Percentiles rank a stretch among this genome's conserved stretches.
phyloP scores from a whole-genome alignment of 2,797 vertebrate species.

The Adelosebastes latens region DNA sequence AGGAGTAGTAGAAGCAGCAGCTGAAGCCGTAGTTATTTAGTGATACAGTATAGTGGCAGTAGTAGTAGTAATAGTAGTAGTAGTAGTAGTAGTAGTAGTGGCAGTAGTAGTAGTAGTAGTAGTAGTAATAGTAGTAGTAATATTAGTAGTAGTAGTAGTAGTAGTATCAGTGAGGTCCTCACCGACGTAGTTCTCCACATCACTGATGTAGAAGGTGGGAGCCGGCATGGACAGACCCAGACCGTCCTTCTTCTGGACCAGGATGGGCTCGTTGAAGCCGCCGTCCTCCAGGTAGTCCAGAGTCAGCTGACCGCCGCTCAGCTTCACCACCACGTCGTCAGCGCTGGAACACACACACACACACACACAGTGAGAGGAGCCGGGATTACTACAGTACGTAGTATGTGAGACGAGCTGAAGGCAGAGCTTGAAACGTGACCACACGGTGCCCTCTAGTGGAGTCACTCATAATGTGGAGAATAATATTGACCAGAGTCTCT shows the following conservation, averaged over 20 bases:
- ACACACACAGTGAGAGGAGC: background rate
- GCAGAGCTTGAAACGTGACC: conserved; percentile 12
- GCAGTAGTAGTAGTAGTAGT: background rate
- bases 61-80: too few relatives aligned
- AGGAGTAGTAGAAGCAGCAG: background rate
- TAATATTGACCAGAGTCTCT: background rate
- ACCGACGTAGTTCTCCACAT: conserved; percentile 98
- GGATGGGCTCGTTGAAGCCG: conserved; percentile 93
- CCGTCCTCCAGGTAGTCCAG: conserved; percentile 93
- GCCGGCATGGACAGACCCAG: conserved; percentile 91
- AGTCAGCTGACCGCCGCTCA: conserved; percentile 90
- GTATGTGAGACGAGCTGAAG: background rate
- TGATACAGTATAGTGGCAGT: background rate
- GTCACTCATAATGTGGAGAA: background rate
- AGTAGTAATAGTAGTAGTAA: background rate
- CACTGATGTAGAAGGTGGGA: conserved; percentile 98
- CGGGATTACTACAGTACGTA: background rate
- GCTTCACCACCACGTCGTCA: conserved; percentile 92
- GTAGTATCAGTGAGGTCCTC: conserved; percentile 5
- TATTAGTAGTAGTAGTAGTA: too few relatives aligned
- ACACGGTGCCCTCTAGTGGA: conserved; percentile 66
- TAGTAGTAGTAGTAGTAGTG: background rate
- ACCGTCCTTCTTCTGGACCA: conserved; percentile 94
- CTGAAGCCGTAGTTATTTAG: background rate
- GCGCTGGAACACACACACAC: conserved; percentile 79